These are phyloP conservation scores for Phrynocephalus guinanensis DNA, from an alignment of 2,797 vertebrate species.

Conservation along the genomic window DNA sequence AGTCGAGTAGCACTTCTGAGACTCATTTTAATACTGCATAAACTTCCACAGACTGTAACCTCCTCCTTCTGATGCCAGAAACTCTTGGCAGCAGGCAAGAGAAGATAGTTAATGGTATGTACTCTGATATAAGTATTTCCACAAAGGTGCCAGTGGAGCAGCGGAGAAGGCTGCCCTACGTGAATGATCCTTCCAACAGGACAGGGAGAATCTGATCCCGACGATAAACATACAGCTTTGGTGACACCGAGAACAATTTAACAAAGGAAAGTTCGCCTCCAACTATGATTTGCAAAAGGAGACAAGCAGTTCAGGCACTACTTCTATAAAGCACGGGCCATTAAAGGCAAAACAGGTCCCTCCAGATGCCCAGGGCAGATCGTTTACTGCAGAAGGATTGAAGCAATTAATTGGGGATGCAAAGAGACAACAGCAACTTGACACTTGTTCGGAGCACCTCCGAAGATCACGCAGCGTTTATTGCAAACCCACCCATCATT, in stretches of 20 bases:
- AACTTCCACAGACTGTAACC: slow-evolving; percentile 14
- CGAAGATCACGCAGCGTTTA: slow-evolving; percentile 33
- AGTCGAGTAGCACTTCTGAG: background rate
- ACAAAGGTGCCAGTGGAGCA: background rate
- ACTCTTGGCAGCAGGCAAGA: background rate
- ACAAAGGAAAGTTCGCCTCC: background rate
- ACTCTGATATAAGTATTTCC: background rate
- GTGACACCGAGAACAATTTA: background rate
- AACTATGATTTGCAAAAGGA: background rate
- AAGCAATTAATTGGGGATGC: slow-evolving; percentile 7
- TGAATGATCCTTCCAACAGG: background rate
- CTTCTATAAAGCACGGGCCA: background rate
- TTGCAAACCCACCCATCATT: slow-evolving; percentile 47
- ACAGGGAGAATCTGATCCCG: background rate
- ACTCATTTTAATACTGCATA: slow-evolving; percentile 12
- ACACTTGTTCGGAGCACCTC: slow-evolving; percentile 21
- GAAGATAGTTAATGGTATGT: background rate
- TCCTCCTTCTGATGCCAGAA: slow-evolving; percentile 9
- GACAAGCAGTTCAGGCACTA: background rate
- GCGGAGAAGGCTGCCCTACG: no score
- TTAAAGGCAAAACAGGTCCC: background rate
- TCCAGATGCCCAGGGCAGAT: slow-evolving; percentile 8
- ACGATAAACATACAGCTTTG: no score
- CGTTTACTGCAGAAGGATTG: background rate
- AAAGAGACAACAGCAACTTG: background rate